phyloP scores from a whole-genome alignment of 2,888 invertebrate species.

The Galerucella pusilla region DNA sequence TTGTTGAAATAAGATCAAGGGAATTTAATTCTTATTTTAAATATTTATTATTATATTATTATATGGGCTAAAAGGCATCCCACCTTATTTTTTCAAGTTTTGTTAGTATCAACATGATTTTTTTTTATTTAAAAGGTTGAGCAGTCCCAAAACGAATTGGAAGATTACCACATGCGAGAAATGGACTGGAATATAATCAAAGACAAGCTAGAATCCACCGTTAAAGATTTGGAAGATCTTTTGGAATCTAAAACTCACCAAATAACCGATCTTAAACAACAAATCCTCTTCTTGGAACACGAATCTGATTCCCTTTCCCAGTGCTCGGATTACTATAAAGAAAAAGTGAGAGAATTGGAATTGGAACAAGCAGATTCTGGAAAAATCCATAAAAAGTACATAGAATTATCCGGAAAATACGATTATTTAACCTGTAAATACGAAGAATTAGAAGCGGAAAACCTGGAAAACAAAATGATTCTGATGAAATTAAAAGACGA shows the following conservation, averaged over 20 bases:
- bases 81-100: constrained; percentile 12
- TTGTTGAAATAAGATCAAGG: too few relatives aligned
- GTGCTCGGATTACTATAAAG: constrained; percentile 54
- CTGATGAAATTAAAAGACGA: constrained; percentile 31
- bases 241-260: constrained; percentile 42
- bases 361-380: constrained; percentile 54
- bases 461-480: constrained; percentile 41
- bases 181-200: constrained; percentile 48
- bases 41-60: too few relatives aligned
- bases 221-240: constrained; percentile 40
- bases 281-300: constrained; percentile 43
- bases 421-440: constrained; percentile 57
- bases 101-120: not conserved
- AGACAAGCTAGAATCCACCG: constrained; percentile 45
- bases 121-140: constrained; percentile 26
- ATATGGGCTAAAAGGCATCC: too few relatives aligned
- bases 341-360: constrained; percentile 53
- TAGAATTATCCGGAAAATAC: constrained; percentile 60
- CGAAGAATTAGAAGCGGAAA: constrained; percentile 52
- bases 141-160: constrained; percentile 50
- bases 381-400: constrained; percentile 57
- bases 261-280: constrained; percentile 43
- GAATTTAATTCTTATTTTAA: too few relatives aligned
- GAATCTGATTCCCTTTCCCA: constrained; percentile 50
- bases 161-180: constrained; percentile 50